These are phyloP conservation scores for Phengaris arion DNA, from an alignment of 2,888 invertebrate species.

Conservation along the genomic window DNA sequence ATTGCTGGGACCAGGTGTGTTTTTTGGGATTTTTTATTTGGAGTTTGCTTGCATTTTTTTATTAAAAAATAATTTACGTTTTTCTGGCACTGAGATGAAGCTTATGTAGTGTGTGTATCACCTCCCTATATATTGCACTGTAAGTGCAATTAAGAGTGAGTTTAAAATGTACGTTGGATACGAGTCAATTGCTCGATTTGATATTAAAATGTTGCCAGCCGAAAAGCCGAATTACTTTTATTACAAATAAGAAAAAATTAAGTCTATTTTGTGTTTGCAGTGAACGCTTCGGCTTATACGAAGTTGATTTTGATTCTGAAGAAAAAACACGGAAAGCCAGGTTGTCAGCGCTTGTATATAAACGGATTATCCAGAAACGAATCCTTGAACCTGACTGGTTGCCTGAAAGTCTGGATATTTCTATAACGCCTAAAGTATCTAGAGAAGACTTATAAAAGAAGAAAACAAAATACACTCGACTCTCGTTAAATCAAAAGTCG, in stretches of 20 bases:
- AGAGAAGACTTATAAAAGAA: conserved; percentile 26
- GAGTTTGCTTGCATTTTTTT: too few relatives aligned
- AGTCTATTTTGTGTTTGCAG: conserved; percentile 51
- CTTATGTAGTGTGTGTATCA: too few relatives aligned
- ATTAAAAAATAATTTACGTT: too few relatives aligned
- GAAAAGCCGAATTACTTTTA: neutral
- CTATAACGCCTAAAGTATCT: conserved; percentile 42
- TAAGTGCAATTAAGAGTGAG: too few relatives aligned
- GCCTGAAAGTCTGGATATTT: conserved; percentile 54
- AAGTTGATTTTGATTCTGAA: conserved; percentile 82
- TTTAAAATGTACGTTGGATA: neutral
- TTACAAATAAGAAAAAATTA: too few relatives aligned
- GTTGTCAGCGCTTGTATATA: conserved; percentile 79
- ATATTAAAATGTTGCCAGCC: neutral
- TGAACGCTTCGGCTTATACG: conserved; percentile 83
- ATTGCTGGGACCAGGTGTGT: conserved; percentile 53
- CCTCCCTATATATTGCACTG: too few relatives aligned
- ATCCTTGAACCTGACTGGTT: conserved; percentile 56
- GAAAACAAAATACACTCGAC: neutral
- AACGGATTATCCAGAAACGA: conserved; percentile 72
- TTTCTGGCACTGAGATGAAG: too few relatives aligned
- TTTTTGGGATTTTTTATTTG: neutral
- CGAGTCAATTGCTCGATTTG: neutral
- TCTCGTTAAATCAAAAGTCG: too few relatives aligned
- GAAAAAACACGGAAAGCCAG: conserved; percentile 81